phyloP scores from a whole-genome alignment of 2,888 invertebrate genomes.

The Pyralis farinalis region DNA sequence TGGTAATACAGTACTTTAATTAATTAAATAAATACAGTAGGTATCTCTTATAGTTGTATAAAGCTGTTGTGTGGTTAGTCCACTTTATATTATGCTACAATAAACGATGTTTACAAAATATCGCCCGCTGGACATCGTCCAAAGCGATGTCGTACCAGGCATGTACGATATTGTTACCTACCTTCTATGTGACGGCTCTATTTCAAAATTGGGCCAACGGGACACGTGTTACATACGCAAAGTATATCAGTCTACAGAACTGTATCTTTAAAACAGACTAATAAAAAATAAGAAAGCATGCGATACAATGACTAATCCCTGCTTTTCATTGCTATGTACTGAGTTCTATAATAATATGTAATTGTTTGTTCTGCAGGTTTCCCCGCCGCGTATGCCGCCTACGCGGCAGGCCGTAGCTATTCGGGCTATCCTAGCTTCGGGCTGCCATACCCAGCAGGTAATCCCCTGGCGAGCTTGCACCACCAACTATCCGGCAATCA shows the following conservation, averaged over 20 bases:
- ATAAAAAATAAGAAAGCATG: constrained; percentile 45
- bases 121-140: constrained; percentile 69
- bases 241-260: constrained; percentile 41
- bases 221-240: constrained; percentile 49
- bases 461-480: constrained; percentile 90
- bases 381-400: constrained; percentile 97
- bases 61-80: constrained; percentile 50
- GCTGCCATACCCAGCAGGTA: constrained; percentile 98
- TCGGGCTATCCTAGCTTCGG: constrained; percentile 99
- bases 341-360: constrained; percentile 31
- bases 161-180: constrained; percentile 53
- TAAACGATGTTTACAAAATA: constrained; percentile 69
- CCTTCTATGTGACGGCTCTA: constrained; percentile 66
- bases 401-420: constrained; percentile 97
- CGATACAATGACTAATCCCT: constrained; percentile 45
- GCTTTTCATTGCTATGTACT: constrained; percentile 32
- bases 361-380: constrained; percentile 87
- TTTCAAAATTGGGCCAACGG: constrained; percentile 61
- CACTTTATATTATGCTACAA: constrained; percentile 58
- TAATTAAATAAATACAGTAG: constrained; percentile 33
- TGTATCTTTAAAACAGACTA: constrained; percentile 28
- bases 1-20: constrained; percentile 28
- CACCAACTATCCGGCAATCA: constrained; percentile 84
- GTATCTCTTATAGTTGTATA: constrained; percentile 35
- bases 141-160: constrained; percentile 60